Base-by-base conservation (phyloP, 2,888 invertebrate species). In the Idaea dimidiata region DNA sequence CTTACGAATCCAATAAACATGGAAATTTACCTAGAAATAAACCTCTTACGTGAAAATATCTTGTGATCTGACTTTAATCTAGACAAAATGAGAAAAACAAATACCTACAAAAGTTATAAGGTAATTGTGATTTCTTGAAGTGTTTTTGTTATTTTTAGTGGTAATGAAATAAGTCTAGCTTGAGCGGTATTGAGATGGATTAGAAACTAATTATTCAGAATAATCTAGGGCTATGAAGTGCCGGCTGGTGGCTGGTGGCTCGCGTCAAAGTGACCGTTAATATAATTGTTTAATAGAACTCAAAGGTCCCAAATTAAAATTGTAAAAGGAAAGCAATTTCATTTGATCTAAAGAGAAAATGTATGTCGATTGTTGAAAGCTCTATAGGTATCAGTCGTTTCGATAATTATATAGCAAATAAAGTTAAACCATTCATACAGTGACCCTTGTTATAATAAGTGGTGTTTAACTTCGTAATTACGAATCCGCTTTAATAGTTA, bases 31-130 rank as follows among this genome's bases (percentile, higher is more conserved):
- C 17, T 17, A 59, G 43, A 33, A 17, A 7, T 43, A 33, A 33
- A 24, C 57, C 24, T 6, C 31, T 24, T 57, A 24, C 8, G 18
- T 57, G 17, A 17, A 57, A 16, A 24, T 7, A 16, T 5, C 24
- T 57, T 24, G 32, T 43, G 58, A 43, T 43, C 43, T 17, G 14
- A 16, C 17, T 33, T 59, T 33, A 59, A 59, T 17, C 16, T 55
- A 55, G 55, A 16, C 16, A 17, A 17, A 55, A 55, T 17, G 43
- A 43, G 43, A 43, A 43, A 43, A 43, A 43, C 43, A 43, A 43
- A 43, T 43, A 1, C 43, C 14, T 43, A 43, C 24, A 24, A 24
- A 24, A 24, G 24, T 24, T 43, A 43, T 10, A 14, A 3, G 43
- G 43, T 10, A 43, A 43, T 43, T 43, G 43, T 43, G 8, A 0